Base-by-base conservation (phyloP, 2,888 invertebrate species). In the Aleiodes leptofemur region DNA sequence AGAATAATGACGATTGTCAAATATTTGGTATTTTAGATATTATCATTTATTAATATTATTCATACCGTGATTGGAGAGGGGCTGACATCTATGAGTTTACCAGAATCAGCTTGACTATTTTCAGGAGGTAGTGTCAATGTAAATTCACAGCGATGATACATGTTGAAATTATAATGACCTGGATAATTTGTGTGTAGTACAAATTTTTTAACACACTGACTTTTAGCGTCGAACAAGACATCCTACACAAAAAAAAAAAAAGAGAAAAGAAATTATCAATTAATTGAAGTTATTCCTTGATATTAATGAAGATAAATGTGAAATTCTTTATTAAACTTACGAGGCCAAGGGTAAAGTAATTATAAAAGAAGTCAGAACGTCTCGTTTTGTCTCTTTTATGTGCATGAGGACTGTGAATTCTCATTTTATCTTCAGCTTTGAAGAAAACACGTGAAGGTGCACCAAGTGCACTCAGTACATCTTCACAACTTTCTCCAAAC, bases 81-180 rank as follows among this genome's bases (percentile, higher is more conserved):
- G 77, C 91, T 90, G 80, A 90, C 90, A 76, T 93, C 93, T 76
- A 93, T 92, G 38, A 93, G 87, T 55, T 92, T 91, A 83, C 91
- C 91, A 29, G 91, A 89, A 76, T 92, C 92, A 75, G 90, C 90
- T 82, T 91, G 91, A 84, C 13, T 82, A 68, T 92, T 93, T 81
- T 95, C 94, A 0, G 94, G 92, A 76, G 93, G 93, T 82, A 97
- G 91, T 76, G 94, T 93, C 73, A 97, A 93, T 84, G 94, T 94
- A 89, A 98, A 98, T 90, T 97, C 96, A 90, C 98, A 98, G 74
- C 98, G 94, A 90, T 97, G 96, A 90, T 98, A 98, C 96, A 98
- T 98, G 88, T 98, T 99, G 91, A 99, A 99, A 91, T 99, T 98
- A 90, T 98, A 99, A 90, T 99, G 99, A 2, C 99, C 99, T n/a